These are phyloP conservation scores for Capricornis sumatraensis DNA, from an alignment of 2,113 vertebrate genomes.

Conservation along the genomic window DNA sequence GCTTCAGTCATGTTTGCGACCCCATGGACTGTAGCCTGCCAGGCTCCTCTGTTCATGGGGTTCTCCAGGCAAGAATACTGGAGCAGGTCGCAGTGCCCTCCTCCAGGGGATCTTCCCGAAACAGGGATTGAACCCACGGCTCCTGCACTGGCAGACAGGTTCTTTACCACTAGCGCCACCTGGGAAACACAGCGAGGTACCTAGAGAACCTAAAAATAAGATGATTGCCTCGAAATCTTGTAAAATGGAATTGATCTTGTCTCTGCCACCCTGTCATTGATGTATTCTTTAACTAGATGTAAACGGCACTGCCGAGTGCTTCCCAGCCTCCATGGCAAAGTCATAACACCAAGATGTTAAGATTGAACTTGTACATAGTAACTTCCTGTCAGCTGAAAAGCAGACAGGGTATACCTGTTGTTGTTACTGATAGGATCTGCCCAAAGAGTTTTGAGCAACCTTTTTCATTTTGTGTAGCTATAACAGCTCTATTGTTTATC, in stretches of 20 bases:
- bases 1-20: neutral
- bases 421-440: constrained; percentile 44
- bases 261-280: neutral
- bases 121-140: neutral
- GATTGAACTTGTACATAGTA: neutral
- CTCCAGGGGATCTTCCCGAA: neutral
- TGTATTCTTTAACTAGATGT: constrained; percentile 14
- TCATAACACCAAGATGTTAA: neutral
- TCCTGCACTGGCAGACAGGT: neutral
- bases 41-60: neutral
- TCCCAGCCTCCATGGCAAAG: neutral
- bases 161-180: neutral
- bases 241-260: neutral
- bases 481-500: constrained; percentile 22
- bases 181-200: neutral
- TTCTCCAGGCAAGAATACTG: neutral
- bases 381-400: constrained; percentile 37
- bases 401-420: neutral
- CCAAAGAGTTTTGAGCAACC: constrained; percentile 35
- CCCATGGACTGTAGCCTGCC: neutral
- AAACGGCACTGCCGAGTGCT: neutral
- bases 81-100: neutral
- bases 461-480: neutral
- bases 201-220: neutral
- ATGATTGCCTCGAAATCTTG: constrained; percentile 10